Evolutionary conservation across 2,113 vertebrate species (phyloP).

Genomic region (Chionis minor): DNA sequence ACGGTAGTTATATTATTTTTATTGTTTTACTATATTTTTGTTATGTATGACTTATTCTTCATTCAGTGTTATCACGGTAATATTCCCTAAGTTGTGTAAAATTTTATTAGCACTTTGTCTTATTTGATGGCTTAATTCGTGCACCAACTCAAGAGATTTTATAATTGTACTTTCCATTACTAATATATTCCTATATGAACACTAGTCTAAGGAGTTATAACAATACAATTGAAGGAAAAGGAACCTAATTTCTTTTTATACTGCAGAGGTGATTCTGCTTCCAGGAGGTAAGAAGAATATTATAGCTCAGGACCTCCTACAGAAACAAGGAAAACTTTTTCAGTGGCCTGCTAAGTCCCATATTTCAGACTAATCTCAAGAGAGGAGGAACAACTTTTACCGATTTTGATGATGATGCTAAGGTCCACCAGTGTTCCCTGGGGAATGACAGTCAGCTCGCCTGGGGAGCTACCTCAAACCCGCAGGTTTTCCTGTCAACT

Average conservation of each 20-base stretch:
- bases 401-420: neutral
- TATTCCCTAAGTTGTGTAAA: neutral
- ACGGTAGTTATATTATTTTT: neutral
- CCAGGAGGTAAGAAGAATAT: neutral
- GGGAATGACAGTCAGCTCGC: neutral
- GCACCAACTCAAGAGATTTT: neutral
- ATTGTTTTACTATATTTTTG: neutral
- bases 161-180: slow-evolving; percentile 2
- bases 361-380: neutral
- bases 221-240: neutral
- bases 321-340: neutral
- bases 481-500: neutral
- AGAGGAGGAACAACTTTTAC: neutral
- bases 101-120: slow-evolving; percentile 48
- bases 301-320: neutral
- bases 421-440: neutral
- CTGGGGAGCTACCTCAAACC: neutral
- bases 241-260: neutral
- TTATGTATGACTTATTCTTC: slow-evolving; percentile 12
- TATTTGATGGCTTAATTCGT: slow-evolving; percentile 35
- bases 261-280: neutral
- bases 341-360: neutral
- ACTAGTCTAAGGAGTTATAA: neutral
- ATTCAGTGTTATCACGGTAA: neutral
- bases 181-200: neutral